Percentiles rank a stretch among this genome's conserved stretches.
phyloP scores from a whole-genome alignment of 2,113 vertebrate species.

The Aptenodytes patagonicus region DNA sequence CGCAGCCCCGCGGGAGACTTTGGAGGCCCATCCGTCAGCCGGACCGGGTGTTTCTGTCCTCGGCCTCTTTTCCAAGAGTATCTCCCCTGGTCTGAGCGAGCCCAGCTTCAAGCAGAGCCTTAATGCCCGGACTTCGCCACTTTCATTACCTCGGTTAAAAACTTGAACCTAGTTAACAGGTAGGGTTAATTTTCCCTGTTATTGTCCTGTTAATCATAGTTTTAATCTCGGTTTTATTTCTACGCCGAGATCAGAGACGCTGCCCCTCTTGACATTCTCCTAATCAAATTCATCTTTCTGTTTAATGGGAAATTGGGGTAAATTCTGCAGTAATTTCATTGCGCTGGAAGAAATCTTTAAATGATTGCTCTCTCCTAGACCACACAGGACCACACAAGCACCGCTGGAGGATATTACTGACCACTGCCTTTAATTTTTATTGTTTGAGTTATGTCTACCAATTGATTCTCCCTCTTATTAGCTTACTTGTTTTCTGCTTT shows the following conservation, averaged over 20 bases:
- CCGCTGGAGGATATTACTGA: slow-evolving; percentile 76
- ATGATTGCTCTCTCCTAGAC: slow-evolving; percentile 64
- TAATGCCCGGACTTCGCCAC: neutral
- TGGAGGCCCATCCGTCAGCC: neutral
- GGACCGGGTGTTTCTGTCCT: neutral
- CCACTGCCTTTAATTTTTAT: slow-evolving; percentile 76
- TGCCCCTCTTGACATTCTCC: slow-evolving; percentile 14
- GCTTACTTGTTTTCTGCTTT: slow-evolving; percentile 16
- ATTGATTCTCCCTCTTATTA: slow-evolving; percentile 66
- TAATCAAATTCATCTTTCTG: slow-evolving; percentile 56
- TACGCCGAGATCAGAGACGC: neutral
- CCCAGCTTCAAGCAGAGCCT: neutral
- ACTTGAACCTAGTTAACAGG: neutral
- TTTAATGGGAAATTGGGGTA: slow-evolving; percentile 37
- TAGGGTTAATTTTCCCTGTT: neutral
- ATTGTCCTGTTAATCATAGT: neutral
- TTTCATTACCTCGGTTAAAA: neutral
- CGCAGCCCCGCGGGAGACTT: neutral
- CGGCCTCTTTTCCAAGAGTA: neutral
- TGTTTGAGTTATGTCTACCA: slow-evolving; percentile 78
- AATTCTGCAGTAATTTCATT: slow-evolving; percentile 60
- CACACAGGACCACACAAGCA: slow-evolving; percentile 79
- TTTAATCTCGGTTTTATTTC: slow-evolving; percentile 32
- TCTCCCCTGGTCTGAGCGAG: neutral
- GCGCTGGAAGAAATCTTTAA: slow-evolving; percentile 71